Percentiles rank a stretch among this genome's conserved stretches.
Evolutionary conservation across 2,797 vertebrate genomes (phyloP).

Genomic region (Spondyliosoma cantharus): DNA sequence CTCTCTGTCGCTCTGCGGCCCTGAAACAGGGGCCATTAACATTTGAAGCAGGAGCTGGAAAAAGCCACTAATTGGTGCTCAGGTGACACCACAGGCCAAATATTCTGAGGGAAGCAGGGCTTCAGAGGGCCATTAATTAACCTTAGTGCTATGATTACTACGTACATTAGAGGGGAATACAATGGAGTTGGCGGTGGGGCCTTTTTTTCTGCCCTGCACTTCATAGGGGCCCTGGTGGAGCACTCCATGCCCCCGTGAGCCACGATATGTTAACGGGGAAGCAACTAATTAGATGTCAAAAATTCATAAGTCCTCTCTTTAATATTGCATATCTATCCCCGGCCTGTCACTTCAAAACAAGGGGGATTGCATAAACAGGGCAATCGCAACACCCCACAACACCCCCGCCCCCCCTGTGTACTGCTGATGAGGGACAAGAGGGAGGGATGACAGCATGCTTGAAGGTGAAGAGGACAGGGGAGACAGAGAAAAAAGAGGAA

Average conservation of each 20-base stretch:
- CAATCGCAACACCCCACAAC: constrained; percentile 80
- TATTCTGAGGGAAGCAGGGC: constrained; percentile 70
- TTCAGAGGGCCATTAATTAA: constrained; percentile 92
- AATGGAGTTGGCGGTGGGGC: constrained; percentile 91
- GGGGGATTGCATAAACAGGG: constrained; percentile 95
- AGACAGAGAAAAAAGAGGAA: constrained; percentile 53
- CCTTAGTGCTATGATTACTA: constrained; percentile 97
- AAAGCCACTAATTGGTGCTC: constrained; percentile 79
- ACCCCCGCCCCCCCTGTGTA: constrained; percentile 61
- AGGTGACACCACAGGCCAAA: constrained; percentile 62
- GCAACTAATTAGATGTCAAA: constrained; percentile 99
- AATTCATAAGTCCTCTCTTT: constrained; percentile 99
- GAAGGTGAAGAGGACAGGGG: constrained; percentile 68
- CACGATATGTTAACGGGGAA: constrained; percentile 97
- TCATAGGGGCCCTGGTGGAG: constrained; percentile 93
- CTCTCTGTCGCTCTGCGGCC: constrained; percentile 54
- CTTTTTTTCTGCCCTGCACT: constrained; percentile 89
- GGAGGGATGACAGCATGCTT: constrained; percentile 58
- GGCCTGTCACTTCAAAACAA: constrained; percentile 98
- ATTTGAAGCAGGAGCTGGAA: constrained; percentile 75
- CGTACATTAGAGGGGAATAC: constrained; percentile 95
- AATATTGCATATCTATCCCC: constrained; percentile 99
- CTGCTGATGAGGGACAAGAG: constrained; percentile 66
- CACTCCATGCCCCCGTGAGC: constrained; percentile 88
- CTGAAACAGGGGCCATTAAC: constrained; percentile 78